These are phyloP conservation scores for Labrus mixtus DNA, from an alignment of 2,113 vertebrate species.

Conservation along the genomic window DNA sequence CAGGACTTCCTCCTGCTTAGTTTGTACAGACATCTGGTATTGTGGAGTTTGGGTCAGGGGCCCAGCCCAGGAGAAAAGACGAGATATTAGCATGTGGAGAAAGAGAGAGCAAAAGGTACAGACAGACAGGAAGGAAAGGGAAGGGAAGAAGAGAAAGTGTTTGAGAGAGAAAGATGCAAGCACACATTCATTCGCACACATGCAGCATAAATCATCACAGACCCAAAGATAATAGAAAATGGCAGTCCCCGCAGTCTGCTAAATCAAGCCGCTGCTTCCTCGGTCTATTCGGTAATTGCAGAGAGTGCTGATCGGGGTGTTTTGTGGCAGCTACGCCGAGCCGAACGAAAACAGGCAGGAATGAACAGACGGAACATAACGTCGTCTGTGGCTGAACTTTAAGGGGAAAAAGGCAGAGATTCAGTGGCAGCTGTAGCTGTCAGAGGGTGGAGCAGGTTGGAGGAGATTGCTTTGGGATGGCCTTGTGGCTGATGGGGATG, in stretches of 20 bases:
- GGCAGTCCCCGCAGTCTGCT: constrained; percentile 74
- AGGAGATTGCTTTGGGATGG: constrained; percentile 42
- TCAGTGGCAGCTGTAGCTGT: constrained; percentile 38
- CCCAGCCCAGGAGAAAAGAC: constrained; percentile 52
- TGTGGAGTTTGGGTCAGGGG: constrained; percentile 64
- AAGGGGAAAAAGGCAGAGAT: neutral
- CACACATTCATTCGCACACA: constrained; percentile 41
- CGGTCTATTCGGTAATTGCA: constrained; percentile 73
- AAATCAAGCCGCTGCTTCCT: constrained; percentile 77
- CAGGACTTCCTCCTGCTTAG: constrained; percentile 59
- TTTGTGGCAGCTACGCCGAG: constrained; percentile 50
- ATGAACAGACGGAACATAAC: constrained; percentile 29
- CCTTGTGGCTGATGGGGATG: constrained; percentile 34
- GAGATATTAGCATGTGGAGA: constrained; percentile 72
- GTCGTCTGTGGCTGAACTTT: constrained; percentile 19
- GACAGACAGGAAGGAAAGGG: constrained; percentile 55
- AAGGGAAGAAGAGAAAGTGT: constrained; percentile 63
- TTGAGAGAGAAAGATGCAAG: constrained; percentile 39
- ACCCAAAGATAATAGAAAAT: constrained; percentile 77
- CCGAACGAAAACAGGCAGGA: constrained; percentile 67
- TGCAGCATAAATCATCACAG: constrained; percentile 76
- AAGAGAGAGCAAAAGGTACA: constrained; percentile 50
- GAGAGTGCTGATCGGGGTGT: constrained; percentile 75
- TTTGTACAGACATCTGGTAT: constrained; percentile 77
- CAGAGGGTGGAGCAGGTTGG: constrained; percentile 25